Percentiles rank a stretch among this genome's conserved stretches.
These are phyloP conservation scores for Hecatera dysodea DNA, from an alignment of 2,888 invertebrate species.

Conservation along the genomic window DNA sequence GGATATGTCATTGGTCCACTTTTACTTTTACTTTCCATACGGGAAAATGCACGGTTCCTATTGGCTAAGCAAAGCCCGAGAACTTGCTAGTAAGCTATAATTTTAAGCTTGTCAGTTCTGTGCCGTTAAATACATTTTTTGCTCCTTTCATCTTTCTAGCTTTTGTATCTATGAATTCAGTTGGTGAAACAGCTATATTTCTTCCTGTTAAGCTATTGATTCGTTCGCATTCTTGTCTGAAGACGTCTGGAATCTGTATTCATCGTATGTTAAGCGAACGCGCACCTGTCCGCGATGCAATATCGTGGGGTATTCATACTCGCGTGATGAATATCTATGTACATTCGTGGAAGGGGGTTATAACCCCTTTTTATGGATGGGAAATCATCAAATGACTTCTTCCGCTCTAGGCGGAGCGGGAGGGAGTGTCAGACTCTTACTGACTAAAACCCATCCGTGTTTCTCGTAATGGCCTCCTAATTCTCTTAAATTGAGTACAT, in stretches of 20 bases:
- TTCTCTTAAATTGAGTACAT: too few species aligned
- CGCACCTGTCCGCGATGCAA: conserved; percentile 23
- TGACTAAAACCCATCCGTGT: too few species aligned
- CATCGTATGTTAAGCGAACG: conserved; percentile 14
- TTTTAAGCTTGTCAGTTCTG: too few species aligned
- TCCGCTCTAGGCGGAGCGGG: too few species aligned
- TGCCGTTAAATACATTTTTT: too few species aligned
- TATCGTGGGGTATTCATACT: conserved; percentile 15
- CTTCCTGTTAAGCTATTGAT: conserved; percentile 3
- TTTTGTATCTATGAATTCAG: not conserved
- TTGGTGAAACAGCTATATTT: not conserved
- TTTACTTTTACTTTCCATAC: too few species aligned
- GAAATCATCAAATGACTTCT: too few species aligned
- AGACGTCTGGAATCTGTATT: conserved; percentile 20
- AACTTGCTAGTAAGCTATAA: too few species aligned
- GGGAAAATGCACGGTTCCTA: not conserved
- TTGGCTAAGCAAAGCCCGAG: not conserved
- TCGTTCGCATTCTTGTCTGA: not conserved
- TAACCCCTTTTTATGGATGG: not conserved
- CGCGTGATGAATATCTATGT: conserved; percentile 1
- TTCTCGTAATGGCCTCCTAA: too few species aligned
- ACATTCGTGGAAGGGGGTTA: not conserved
- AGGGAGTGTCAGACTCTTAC: too few species aligned
- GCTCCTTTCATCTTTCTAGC: too few species aligned
- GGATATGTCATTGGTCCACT: not conserved